phyloP scores from a whole-genome alignment of 2,888 invertebrate species.

The Meteorus colon region DNA sequence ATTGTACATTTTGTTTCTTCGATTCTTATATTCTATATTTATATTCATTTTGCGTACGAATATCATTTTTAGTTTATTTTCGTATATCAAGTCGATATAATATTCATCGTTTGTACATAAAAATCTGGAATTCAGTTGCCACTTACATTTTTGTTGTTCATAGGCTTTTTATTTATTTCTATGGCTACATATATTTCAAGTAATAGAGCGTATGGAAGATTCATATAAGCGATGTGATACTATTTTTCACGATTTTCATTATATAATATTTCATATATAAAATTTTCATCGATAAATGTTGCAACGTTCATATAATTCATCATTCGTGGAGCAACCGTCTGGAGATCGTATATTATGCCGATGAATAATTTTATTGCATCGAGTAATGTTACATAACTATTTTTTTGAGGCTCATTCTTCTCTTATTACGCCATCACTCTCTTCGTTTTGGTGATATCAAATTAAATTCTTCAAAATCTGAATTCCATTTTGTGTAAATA shows the following conservation, averaged over 20 bases:
- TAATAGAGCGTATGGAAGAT: neutral
- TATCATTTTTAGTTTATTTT: neutral
- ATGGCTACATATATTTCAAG: neutral
- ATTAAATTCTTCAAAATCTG: neutral
- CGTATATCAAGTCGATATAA: neutral
- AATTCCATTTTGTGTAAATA: neutral
- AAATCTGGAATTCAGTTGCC: neutral
- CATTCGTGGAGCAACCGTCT: neutral
- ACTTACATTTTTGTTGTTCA: neutral
- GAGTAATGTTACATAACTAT: neutral
- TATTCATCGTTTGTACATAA: neutral
- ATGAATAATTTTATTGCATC: neutral
- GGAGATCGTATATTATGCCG: neutral
- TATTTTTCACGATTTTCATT: neutral
- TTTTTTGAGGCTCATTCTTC: neutral
- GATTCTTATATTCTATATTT: slow-evolving; percentile 14
- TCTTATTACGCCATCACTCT: neutral
- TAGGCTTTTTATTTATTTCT: neutral
- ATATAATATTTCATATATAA: neutral
- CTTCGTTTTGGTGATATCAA: neutral
- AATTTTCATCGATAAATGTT: neutral
- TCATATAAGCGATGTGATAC: neutral
- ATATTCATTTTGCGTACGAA: neutral
- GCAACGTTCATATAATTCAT: neutral
- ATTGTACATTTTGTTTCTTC: neutral